Base-by-base conservation (phyloP, 2,113 vertebrate species). In the Nymphicus hollandicus region DNA sequence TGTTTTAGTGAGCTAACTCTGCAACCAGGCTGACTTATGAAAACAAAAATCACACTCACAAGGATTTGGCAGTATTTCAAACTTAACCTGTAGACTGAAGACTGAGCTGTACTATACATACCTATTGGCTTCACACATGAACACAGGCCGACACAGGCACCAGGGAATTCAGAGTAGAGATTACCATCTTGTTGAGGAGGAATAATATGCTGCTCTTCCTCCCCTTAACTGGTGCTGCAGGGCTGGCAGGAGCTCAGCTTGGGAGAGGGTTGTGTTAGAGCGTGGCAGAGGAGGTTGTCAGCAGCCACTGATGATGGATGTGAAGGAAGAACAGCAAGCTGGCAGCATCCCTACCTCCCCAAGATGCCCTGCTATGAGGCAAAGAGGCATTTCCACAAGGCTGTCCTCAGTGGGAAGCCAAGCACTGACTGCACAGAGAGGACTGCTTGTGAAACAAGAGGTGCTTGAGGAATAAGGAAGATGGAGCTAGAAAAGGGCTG, bases 231-330 rank as follows among this genome's bases (percentile, higher is more conserved):
- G 1, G 29, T 55, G 70, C 63, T 55, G 53, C 61, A 63, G 41
- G 27, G 35, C 76, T 69, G 77, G 22, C 46, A 69, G 47, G 35
- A 74, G 16, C 1, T 1, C 44, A 81, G 53, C 52, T 11, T 61
- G n/a, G 46, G 17, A 52, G 39, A 35, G 16, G 52, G 89, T 11
- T 74, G 15, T 33, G 49, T 5, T 53, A 46, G 25, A 81, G 28
- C 1, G 1, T 14, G 37, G 33, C 0, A 1, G n/a, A 66, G 29
- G 68, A 28, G 53, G 41, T 2, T 39, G 47, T 68, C 53, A 74
- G 52, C 53, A 86, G 39, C 28, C 60, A 18, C 0, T 7, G 46
- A 47, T 22, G 81, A 72, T 11, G n/a, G 50, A 50, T 65, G 37
- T 18, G 24, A 79, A 73, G n/a, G 60, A 80, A 63, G 74, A 60